Base-by-base conservation (phyloP, 1,140 invertebrate species). In the Aporrectodea caliginosa region DNA sequence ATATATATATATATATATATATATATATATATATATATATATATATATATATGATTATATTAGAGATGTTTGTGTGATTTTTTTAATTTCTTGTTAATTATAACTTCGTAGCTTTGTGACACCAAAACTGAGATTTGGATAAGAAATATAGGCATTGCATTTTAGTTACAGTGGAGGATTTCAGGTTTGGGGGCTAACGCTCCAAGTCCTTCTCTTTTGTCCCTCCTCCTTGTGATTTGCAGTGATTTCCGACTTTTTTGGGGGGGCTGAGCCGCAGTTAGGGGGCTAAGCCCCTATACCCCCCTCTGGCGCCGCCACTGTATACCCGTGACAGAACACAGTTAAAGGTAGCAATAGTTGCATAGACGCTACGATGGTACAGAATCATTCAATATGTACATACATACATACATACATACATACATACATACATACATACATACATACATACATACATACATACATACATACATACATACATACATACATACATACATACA, bases 1-100 rank as follows among this genome's bases (percentile, higher is more conserved):
- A n/a, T n/a, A n/a, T n/a, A n/a, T n/a, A 58, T 58, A 58, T 58
- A 58, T 58, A 58, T 58, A 58, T 58, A 58, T 58, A 58, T 58
- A 58, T 58, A 58, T 58, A 58, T 58, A 58, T 58, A 58, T 58
- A 58, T 58, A 58, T 58, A 58, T 58, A 58, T 58, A 58, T 58
- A 58, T 58, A 58, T 58, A 58, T 58, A 58, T 58, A 58, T 58
- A 58, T 58, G 22, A 58, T 22, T 22, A 58, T 12, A 58, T 58
- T 6, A 58, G 22, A 58, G 22, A 58, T 58, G 6, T 58, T 58
- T 12, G 6, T 58, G 22, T 12, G 22, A 58, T 58, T 58, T 58
- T 6, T 12, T 22, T 22, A 58, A 58, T 58, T 12, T 58, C 6
- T 22, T 58, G 43, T 12, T 58, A 58, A 58, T 58, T 58, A 58